phyloP scores from a whole-genome alignment of 2,888 invertebrate species.

The Achlya flavicornis region DNA sequence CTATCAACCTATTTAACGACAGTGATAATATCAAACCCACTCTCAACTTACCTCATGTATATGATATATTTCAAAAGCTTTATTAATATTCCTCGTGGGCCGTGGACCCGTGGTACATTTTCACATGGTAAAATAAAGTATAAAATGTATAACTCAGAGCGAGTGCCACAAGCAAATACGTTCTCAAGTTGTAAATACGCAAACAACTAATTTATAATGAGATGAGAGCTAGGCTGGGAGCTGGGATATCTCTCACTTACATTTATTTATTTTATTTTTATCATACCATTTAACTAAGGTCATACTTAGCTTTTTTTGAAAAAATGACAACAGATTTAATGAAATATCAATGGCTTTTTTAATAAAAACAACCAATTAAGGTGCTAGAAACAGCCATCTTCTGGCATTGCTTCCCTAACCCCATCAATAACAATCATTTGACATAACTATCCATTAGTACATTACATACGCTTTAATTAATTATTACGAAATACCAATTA shows the following conservation, averaged over 20 bases:
- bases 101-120: not conserved
- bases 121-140: not conserved
- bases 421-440: no score
- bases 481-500: not conserved
- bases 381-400: no score
- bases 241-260: not conserved
- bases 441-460: no score
- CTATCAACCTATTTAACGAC: no score
- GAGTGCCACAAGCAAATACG: constrained; percentile 31
- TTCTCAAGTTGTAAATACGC: constrained; percentile 52
- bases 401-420: no score
- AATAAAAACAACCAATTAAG: no score
- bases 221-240: constrained; percentile 46
- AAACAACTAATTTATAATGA: constrained; percentile 59
- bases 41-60: no score
- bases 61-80: not conserved
- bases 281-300: not conserved
- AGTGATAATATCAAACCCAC: no score
- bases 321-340: no score
- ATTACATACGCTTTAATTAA: not conserved
- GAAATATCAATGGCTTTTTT: no score
- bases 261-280: constrained; percentile 10
- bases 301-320: no score
- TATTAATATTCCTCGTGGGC: not conserved
- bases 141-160: constrained; percentile 27